phyloP scores from a whole-genome alignment of 2,113 vertebrate species.

The Procavia capensis region DNA sequence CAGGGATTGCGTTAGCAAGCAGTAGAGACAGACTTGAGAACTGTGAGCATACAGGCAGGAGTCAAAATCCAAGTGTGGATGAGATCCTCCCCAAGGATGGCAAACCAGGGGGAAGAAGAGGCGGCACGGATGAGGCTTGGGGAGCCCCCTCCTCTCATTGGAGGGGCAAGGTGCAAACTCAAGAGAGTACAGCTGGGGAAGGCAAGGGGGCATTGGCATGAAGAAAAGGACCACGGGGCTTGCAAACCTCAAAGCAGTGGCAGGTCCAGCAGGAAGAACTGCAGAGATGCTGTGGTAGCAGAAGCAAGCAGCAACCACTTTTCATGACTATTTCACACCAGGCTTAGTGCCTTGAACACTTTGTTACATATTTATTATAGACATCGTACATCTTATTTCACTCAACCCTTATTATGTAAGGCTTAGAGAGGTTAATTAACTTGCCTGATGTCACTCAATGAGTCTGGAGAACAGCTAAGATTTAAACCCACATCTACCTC shows the following conservation, averaged over 20 bases:
- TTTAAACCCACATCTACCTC: neutral
- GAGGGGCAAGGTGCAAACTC: neutral
- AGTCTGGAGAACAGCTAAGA: neutral
- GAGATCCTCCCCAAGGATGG: neutral
- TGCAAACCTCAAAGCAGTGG: accelerated
- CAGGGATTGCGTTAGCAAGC: neutral
- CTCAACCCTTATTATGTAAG: neutral
- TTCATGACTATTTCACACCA: neutral
- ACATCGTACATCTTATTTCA: neutral
- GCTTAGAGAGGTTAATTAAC: neutral
- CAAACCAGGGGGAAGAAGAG: neutral
- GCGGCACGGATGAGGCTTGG: neutral
- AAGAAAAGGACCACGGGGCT: neutral
- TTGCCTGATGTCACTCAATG: neutral
- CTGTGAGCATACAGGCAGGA: neutral
- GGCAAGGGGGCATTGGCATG: neutral
- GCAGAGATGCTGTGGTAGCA: too few relatives aligned
- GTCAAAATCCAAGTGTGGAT: neutral
- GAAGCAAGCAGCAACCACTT: neutral
- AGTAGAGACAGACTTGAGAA: neutral
- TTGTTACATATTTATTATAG: neutral
- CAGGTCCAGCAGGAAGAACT: neutral
- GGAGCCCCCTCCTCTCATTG: neutral
- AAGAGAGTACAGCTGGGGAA: neutral
- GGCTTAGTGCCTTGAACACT: neutral